Conservation (phyloP, 2,888 invertebrate genomes). For the Anagyrus pseudococci region DNA sequence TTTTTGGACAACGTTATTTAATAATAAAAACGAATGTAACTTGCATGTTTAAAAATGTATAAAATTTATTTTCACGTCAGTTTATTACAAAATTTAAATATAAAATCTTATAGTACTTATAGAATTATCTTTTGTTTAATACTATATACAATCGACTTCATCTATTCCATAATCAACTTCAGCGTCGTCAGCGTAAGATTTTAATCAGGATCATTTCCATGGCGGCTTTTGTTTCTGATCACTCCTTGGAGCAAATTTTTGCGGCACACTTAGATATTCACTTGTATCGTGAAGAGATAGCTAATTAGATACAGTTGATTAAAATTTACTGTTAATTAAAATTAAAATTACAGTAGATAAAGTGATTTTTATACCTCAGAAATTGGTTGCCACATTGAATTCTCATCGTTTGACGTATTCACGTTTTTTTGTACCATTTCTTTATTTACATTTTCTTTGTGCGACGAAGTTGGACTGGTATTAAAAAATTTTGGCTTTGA, state of each 20-base stretch:
- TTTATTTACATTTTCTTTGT: slow-evolving; percentile 54
- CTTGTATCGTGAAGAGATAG: slow-evolving; percentile 48
- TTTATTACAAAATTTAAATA: slow-evolving; percentile 18
- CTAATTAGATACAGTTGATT: slow-evolving; percentile 38
- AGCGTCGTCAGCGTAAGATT: slow-evolving; percentile 35
- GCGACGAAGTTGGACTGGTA: slow-evolving; percentile 47
- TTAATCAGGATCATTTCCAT: slow-evolving; percentile 54
- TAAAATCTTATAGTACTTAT: slow-evolving; percentile 14
- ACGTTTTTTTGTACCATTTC: slow-evolving; percentile 53
- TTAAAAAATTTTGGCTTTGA: slow-evolving; percentile 43
- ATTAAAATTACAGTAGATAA: not conserved
- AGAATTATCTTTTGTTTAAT: slow-evolving; percentile 10
- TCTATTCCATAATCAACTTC: slow-evolving; percentile 52
- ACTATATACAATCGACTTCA: slow-evolving; percentile 44
- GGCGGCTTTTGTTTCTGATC: slow-evolving; percentile 55
- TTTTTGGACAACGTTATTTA: too few relatives aligned
- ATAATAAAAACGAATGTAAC: too few relatives aligned
- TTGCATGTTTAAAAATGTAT: not conserved
- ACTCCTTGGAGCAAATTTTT: slow-evolving; percentile 46
- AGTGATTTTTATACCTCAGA: slow-evolving; percentile 46
- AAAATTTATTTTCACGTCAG: not conserved
- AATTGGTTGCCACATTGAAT: slow-evolving; percentile 51
- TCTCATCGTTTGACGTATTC: slow-evolving; percentile 52
- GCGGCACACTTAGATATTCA: slow-evolving; percentile 51
- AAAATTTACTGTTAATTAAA: slow-evolving; percentile 4